Evolutionary conservation across 2,113 vertebrate species (phyloP), one percentile per base, ranked within the genome.

Genomic region (Callospermophilus lateralis): DNA sequence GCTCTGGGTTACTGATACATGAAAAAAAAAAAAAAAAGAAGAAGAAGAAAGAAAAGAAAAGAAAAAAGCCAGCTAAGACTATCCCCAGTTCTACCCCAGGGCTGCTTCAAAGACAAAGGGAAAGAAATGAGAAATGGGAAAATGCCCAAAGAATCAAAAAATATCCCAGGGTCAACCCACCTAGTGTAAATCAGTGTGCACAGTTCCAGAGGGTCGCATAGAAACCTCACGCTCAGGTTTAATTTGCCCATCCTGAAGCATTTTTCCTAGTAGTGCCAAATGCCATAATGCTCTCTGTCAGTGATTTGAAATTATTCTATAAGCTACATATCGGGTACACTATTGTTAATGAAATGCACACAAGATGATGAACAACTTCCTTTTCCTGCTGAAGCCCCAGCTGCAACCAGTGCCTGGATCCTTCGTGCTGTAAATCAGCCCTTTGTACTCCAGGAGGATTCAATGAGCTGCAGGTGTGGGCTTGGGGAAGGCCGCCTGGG

Each of bases 301-400:
- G 98, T 99, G 98, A 99, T 98, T 98, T 98, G 98, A 98, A 98
- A 98, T 99, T 98, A 98, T 98, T 98, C 98, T 98, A 98, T 98
- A 97, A 98, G 98, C 98, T 97, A 98, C 97, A 97, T 98, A 98
- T 99, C 98, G 98, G 98, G 98, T 98, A 99, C 98, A 98, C 99
- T 99, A 98, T 99, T 98, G 98, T 99, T 99, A 99, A 99, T 99
- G 99, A 99, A 99, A 99, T 99, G 98, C 99, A 99, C 98, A 98
- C 98, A 97, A 98, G 98, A 99, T 99, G 99, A 99, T 99, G 99
- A 99, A 99, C 99, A 99, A 99, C 99, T 99, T 99, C 99, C 99
- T 99, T 99, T 99, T 99, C 99, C 99, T 99, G 99, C 99, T 98
- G 98, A 98, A 99, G 98, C 98, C 91, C 99, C 99, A 99, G 99